Evolutionary conservation across 2,113 vertebrate species (phyloP), one percentile per base, ranked within the genome.

Genomic region (Ochotona princeps): DNA sequence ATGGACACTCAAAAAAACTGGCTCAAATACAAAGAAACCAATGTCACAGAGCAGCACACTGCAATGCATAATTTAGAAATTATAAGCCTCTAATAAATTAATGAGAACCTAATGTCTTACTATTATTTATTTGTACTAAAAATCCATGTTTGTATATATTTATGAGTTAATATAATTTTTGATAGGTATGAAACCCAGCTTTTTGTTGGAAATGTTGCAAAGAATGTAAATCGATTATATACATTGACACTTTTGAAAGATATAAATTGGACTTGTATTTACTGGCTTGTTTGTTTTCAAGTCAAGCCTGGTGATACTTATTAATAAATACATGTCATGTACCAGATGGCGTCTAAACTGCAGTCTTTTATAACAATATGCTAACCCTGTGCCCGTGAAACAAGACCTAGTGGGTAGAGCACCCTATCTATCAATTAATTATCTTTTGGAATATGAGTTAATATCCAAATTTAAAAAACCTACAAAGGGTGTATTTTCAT

Each of bases 91-190:
- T 44, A 86, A 76, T 73, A 94, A 76, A 8, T 83, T 93, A 89
- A 87, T 94, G 66, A 92, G 75, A 89, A 54, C 26, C 70, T 92
- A 89, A 92, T 86, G 60, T 67, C 69, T 84, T 92, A 78, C n/a
- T 72, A 88, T 92, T 30, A 86, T 74, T 94, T 51, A 83, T 73
- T 96, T 94, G 92, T 76, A 88, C 80, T 93, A 38, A 80, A 69
- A 86, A 92, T 51, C 81, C 18, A 57, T 57, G 18, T 57, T 57
- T 57, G 54, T 15, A 28, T 83, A 60, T 89, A 86, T 88, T 79
- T 30, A 82, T 20, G 5, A 57, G 54, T 66, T 21, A 76, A 44
- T 3, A 25, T 78, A 72, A 83, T 80, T 95, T 44, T 91, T 89
- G 26, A 86, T 75, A 26, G 25, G 54, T 26, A 75, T 69, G 15